These are phyloP conservation scores for Halocynthia roretzi DNA, from an alignment of 23 tunicate species.

Conservation along the genomic window DNA sequence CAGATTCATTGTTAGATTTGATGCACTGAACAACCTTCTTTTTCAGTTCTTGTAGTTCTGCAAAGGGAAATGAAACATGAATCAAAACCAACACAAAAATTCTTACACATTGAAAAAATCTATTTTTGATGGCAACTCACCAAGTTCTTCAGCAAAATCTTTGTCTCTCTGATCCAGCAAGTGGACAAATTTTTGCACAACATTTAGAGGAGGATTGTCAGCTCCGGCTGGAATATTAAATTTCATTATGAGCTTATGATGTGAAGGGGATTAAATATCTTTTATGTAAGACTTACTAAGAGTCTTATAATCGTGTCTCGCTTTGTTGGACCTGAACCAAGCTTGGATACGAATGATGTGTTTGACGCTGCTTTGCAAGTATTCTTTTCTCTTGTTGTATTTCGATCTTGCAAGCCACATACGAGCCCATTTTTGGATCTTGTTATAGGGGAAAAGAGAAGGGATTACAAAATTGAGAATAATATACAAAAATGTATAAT, in stretches of 20 bases:
- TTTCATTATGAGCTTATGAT: not conserved
- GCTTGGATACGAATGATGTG: conserved; percentile 68
- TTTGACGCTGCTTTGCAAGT: conserved; percentile 50
- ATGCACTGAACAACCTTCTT: conserved; percentile 79
- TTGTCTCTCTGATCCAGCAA: conserved; percentile 92
- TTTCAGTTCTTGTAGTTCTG: conserved; percentile 82
- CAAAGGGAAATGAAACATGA: not conserved
- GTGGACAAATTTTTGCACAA: conserved; percentile 90
- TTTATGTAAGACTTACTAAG: conserved; percentile 43
- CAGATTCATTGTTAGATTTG: conserved; percentile 83
- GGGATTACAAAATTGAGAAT: no score
- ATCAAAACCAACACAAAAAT: not conserved
- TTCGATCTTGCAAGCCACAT: conserved; percentile 64
- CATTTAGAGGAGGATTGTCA: conserved; percentile 83
- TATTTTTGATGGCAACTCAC: conserved; percentile 24
- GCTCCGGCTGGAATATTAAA: conserved; percentile 52
- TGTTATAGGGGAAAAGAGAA: not conserved
- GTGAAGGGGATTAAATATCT: not conserved
- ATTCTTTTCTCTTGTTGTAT: conserved; percentile 51
- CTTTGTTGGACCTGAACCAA: conserved; percentile 97
- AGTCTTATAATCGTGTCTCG: conserved; percentile 87
- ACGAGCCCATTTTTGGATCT: conserved; percentile 81
- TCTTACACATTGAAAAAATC: not conserved
- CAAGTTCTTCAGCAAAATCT: conserved; percentile 96
- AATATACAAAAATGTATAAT: no score